Evolutionary conservation across 2,113 vertebrate species (phyloP), one percentile per base, ranked within the genome.

Genomic region (Catharus fuscescens): DNA sequence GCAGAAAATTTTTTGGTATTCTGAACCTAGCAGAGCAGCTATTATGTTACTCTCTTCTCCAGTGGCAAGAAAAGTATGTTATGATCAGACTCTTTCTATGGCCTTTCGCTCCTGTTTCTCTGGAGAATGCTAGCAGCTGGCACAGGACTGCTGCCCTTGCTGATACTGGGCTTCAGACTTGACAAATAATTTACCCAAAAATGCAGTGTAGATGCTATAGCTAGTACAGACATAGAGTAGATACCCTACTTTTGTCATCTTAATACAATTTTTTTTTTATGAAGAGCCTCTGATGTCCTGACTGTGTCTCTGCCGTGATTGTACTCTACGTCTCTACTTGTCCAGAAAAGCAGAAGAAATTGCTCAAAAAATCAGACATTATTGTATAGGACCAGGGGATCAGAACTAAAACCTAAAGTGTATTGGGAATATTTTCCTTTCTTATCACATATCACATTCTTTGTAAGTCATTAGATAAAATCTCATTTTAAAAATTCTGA

Each of bases 21-120:
- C 94, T 20, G 44, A 80, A 96, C 29, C 13, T 38, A 67, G 64
- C 34, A 88, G 54, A 95, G 40, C 34, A 86, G 56, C 57, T 95
- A 80, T 89, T 84, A 64, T 17, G 21, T 78, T 88, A 66, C 32
- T 73, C 19, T 65, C 52, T 36, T 81, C 66, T 90, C 72, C 92
- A 90, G 90, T 67, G 47, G 79, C 47, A 83, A 77, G 44, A 65
- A 92, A 88, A 90, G 82, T n/a, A 53, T 74, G 66, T 67, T 90
- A 59, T 38, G 71, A 77, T 54, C 48, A 70, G 85, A 32, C 20
- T 47, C 64, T 83, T 80, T 62, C 87, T 56, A 11, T 40, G 87
- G 70, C 81, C 71, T 95, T 34, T 70, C 70, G 67, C 71, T 95
- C 74, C 79, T 59, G 8, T 95, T 87, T 86, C 90, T 94, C 73